Percentiles rank a stretch among this genome's conserved stretches.
Evolutionary conservation across 2,113 vertebrate species (phyloP).

Genomic region (Speoplatyrhinus poulsoni): DNA sequence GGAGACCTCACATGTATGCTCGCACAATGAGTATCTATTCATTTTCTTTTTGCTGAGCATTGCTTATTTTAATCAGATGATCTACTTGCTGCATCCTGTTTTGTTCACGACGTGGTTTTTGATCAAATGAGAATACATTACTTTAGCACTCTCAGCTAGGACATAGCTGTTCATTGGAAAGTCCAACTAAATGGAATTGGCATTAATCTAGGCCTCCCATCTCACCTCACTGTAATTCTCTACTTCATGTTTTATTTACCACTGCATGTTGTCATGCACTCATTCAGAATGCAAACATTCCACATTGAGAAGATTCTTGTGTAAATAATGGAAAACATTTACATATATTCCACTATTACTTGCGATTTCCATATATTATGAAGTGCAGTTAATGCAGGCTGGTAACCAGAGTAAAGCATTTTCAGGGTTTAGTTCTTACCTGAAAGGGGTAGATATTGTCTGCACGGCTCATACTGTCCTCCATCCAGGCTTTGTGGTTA

Average conservation of each 20-base stretch:
- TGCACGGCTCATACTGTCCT: conserved; percentile 90
- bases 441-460: conserved; percentile 97
- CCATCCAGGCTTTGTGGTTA: conserved; percentile 97
- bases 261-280: too few relatives aligned
- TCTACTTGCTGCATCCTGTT: conserved; percentile 26
- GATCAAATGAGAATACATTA: conserved; percentile 22
- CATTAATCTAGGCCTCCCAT: background rate
- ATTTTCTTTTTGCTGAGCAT: background rate
- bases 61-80: conserved; percentile 2
- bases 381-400: too few relatives aligned
- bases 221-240: background rate
- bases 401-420: background rate
- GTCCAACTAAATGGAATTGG: background rate
- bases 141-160: background rate
- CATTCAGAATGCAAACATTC: too few relatives aligned
- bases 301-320: too few relatives aligned
- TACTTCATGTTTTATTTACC: background rate
- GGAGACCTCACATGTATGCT: conserved; percentile 22
- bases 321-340: too few relatives aligned
- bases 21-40: background rate
- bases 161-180: background rate
- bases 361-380: too few relatives aligned
- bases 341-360: too few relatives aligned
- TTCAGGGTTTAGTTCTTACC: conserved; percentile 76
- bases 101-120: conserved; percentile 48